Evolutionary conservation across 2,113 vertebrate genomes (phyloP), one percentile per base, ranked within the genome.

Genomic region (Petroica traversi): DNA sequence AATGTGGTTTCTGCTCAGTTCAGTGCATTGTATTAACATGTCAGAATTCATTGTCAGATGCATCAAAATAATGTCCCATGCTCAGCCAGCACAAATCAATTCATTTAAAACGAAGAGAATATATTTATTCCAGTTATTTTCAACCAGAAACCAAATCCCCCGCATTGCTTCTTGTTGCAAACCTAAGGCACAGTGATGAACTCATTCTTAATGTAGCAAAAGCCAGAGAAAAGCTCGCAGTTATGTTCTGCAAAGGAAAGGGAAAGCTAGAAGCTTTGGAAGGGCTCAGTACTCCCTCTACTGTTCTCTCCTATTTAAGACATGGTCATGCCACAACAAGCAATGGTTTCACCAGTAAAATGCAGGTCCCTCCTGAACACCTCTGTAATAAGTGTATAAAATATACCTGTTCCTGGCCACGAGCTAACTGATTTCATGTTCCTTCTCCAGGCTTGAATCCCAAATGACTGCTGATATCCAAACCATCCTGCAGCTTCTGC

Each of bases 381-480:
- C 11, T 48, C 59, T 55, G 49, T 17, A 80, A 76, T 5, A 12
- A 8, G 8, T 10, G 55, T 16, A 17, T 88, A 51, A 94, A 95
- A 95, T n/a, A 85, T 3, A 43, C 17, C 40, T 29, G 6, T 14
- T 49, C 40, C 46, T 73, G 38, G n/a, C 29, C 19, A 29, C 8
- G 11, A 55, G n/a, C 48, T 75, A 82, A 84, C 43, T 43, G 28
- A 81, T 87, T 85, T 78, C 69, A 34, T 93, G 7, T 86, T 92
- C 78, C 51, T 95, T 77, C 43, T 81, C 79, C 85, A 99, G 99
- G 97, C 97, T 99, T 88, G 99, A 99, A 98, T 98, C 99, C 86
- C 99, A 99, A 96, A 99, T 99, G 98, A 98, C 99, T 51, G 97
- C 99, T 73, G 99, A 99, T 51, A 99, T 99, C 92, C 99, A 99